These are phyloP conservation scores for Heteropelma amictum DNA, from an alignment of 2,888 invertebrate species.

Conservation along the genomic window DNA sequence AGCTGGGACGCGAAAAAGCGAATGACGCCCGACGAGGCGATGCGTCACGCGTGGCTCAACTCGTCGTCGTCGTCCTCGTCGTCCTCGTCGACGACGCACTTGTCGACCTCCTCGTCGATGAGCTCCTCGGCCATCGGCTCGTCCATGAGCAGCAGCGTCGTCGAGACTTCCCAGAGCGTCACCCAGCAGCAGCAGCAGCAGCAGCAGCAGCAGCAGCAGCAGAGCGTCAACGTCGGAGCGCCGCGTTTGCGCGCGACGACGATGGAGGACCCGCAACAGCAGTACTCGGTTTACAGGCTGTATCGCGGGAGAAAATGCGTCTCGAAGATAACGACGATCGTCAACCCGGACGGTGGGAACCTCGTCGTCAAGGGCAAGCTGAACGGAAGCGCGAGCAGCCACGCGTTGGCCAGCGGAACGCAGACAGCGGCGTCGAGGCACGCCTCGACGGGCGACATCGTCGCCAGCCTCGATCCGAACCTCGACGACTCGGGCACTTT, in stretches of 20 bases:
- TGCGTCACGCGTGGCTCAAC: conserved; percentile 92
- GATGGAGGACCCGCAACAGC: conserved; percentile 76
- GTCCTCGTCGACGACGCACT: conserved; percentile 73
- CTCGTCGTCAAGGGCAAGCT: conserved; percentile 73
- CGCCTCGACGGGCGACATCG: conserved; percentile 77
- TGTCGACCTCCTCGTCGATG: conserved; percentile 65
- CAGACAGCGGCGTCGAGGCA: conserved; percentile 74
- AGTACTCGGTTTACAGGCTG: conserved; percentile 76
- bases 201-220: too few relatives aligned
- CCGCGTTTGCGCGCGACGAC: conserved; percentile 79
- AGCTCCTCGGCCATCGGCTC: conserved; percentile 64
- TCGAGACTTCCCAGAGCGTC: conserved; percentile 59
- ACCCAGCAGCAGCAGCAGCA: too few relatives aligned
- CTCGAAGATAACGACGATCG: conserved; percentile 70
- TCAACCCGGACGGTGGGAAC: conserved; percentile 66
- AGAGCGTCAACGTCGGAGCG: conserved; percentile 72
- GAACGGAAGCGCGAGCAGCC: conserved; percentile 76
- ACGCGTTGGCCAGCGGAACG: conserved; percentile 72
- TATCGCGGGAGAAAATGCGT: conserved; percentile 75
- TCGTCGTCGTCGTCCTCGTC: conserved; percentile 77
- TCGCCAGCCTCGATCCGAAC: conserved; percentile 79
- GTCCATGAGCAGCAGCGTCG: conserved; percentile 62
- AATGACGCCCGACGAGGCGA: conserved; percentile 94
- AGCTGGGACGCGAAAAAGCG: conserved; percentile 96
- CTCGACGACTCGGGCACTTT: conserved; percentile 83